phyloP scores from a whole-genome alignment of 2,113 vertebrate genomes.

The Seriola quinqueradiata region DNA sequence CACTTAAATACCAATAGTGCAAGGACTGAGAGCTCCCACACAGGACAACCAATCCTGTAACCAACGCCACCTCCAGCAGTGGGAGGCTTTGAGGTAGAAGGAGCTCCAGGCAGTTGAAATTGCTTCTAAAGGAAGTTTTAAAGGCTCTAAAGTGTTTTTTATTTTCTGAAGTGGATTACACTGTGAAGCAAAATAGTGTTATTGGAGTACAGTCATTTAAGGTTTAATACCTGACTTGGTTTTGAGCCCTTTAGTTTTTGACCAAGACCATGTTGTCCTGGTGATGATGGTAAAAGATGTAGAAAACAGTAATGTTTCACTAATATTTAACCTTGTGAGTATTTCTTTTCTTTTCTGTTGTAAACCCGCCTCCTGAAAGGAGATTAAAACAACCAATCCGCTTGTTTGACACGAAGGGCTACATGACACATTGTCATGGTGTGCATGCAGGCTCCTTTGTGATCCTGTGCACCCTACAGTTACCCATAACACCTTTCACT shows the following conservation, averaged over 20 bases:
- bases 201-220: neutral
- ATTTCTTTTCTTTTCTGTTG: neutral
- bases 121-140: constrained; percentile 3
- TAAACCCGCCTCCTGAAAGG: neutral
- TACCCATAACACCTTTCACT: constrained; percentile 7
- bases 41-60: constrained; percentile 37
- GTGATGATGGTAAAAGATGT: neutral
- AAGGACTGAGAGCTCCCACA: constrained; percentile 47
- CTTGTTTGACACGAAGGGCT: neutral
- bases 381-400: neutral
- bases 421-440: neutral
- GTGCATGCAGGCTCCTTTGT: neutral
- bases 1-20: constrained; percentile 45
- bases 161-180: neutral
- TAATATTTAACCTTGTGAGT: neutral
- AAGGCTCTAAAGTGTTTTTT: constrained; percentile 1
- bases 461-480: neutral
- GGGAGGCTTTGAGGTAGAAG: constrained; percentile 38
- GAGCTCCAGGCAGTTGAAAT: constrained; percentile 13
- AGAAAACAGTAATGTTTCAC: neutral
- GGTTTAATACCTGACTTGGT: neutral
- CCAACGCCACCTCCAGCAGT: constrained; percentile 49
- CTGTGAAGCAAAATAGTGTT: neutral
- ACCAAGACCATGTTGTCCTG: constrained; percentile 1
- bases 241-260: constrained; percentile 1